A percentile compares a stretch with the other conserved stretches of the same genome.
Conservation (phyloP, 2,113 vertebrate genomes). For the Progne subis region DNA sequence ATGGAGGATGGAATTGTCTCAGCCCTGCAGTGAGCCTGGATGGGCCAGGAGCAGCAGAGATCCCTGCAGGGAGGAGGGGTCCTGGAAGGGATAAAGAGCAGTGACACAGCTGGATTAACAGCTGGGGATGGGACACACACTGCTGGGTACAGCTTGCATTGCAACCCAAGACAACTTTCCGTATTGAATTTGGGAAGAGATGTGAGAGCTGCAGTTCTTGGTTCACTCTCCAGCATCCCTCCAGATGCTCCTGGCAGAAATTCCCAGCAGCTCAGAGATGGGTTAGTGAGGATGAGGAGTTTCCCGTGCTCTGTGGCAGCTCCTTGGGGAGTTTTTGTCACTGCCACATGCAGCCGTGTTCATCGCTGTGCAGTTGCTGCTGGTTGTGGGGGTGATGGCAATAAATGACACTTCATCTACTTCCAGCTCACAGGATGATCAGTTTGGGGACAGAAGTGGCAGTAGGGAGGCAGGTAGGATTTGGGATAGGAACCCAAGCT, state of each 20-base stretch:
- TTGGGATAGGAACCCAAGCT: not conserved
- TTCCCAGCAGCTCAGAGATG: not conserved
- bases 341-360: fast-evolving
- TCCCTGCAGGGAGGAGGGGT: not conserved
- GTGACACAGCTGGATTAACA: not conserved
- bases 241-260: not conserved
- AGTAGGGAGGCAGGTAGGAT: not conserved
- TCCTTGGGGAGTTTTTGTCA: not conserved
- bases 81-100: not conserved
- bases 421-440: not conserved
- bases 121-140: not conserved
- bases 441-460: not conserved
- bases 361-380: not conserved
- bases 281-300: not conserved
- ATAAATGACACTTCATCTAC: not conserved
- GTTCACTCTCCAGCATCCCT: not conserved
- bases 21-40: no score
- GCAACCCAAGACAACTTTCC: not conserved
- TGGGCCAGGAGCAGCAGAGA: not conserved
- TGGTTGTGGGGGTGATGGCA: not conserved
- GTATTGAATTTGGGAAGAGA: not conserved
- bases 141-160: not conserved
- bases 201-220: fast-evolving
- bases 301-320: not conserved
- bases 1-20: no score